A percentile compares a stretch with the other conserved stretches of the same genome.
Conservation (phyloP, 2,113 vertebrate species). For the Turnix velox region DNA sequence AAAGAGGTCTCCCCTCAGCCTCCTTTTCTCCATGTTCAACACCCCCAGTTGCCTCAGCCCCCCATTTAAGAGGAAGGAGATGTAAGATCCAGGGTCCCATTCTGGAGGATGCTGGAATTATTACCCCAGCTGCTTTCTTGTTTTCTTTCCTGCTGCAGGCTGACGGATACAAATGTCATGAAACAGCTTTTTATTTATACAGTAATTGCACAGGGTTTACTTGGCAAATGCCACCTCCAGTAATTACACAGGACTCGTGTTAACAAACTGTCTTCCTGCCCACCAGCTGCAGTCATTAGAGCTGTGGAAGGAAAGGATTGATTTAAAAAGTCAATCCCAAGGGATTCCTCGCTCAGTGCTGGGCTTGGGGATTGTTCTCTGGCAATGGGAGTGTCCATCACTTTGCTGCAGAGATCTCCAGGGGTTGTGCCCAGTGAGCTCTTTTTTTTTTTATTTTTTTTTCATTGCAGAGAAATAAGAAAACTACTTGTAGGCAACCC, state of each 20-base stretch:
- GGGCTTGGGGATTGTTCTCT: neutral
- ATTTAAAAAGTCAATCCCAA: neutral
- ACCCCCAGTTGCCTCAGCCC: too few species aligned
- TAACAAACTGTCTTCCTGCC: slow-evolving; percentile 25
- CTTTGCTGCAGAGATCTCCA: neutral
- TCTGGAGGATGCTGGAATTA: neutral
- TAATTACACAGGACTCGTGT: slow-evolving; percentile 37
- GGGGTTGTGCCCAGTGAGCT: neutral
- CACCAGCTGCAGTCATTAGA: slow-evolving; percentile 16
- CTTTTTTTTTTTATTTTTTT: neutral
- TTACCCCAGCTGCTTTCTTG: neutral
- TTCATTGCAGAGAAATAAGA: neutral
- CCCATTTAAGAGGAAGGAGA: neutral
- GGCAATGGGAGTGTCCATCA: neutral
- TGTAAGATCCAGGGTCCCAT: neutral
- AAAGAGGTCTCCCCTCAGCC: too few species aligned
- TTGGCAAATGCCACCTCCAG: slow-evolving; percentile 46
- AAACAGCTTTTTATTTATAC: slow-evolving; percentile 52
- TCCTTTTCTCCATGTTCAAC: too few species aligned
- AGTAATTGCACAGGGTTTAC: slow-evolving; percentile 62
- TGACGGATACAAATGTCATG: slow-evolving; percentile 41
- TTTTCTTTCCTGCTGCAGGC: neutral
- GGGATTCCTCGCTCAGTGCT: neutral
- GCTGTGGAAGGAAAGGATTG: neutral
- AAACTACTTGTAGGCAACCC: neutral